A percentile compares a stretch with the other conserved stretches of the same genome.
These are phyloP conservation scores for Scomber scombrus DNA, from an alignment of 2,113 vertebrate genomes.

Conservation along the genomic window DNA sequence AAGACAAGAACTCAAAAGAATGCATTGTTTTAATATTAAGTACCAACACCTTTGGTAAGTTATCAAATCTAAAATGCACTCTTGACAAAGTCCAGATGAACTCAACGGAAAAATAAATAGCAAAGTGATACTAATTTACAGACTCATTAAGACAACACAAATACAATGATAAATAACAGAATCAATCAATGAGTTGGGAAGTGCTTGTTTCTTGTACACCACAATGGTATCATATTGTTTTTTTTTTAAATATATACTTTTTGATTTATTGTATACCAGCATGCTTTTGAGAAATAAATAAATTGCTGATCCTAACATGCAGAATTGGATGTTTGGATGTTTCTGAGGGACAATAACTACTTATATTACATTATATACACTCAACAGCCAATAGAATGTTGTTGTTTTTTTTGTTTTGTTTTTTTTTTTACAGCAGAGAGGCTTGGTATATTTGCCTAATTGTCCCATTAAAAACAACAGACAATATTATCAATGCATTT, in stretches of 20 bases:
- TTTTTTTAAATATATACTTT: slow-evolving; percentile 37
- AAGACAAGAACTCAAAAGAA: slow-evolving; percentile 1
- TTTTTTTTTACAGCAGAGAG: not conserved
- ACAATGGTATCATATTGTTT: slow-evolving; percentile 1
- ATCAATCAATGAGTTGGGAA: not conserved
- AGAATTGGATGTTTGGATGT: slow-evolving; percentile 17
- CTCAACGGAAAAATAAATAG: slow-evolving; percentile 56
- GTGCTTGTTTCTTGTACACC: not conserved
- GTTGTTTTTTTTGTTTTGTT: no score
- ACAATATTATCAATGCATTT: not conserved
- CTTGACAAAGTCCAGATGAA: slow-evolving; percentile 6
- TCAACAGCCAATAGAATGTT: not conserved
- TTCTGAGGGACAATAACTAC: slow-evolving; percentile 20
- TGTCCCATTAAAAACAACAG: slow-evolving; percentile 15
- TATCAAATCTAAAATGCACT: slow-evolving; percentile 28
- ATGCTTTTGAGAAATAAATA: slow-evolving; percentile 52
- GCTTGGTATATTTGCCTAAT: not conserved
- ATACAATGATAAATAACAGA: slow-evolving; percentile 41
- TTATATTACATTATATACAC: slow-evolving; percentile 20
- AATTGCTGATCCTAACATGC: slow-evolving; percentile 27
- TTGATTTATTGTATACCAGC: slow-evolving; percentile 8
- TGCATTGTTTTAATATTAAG: slow-evolving; percentile 33
- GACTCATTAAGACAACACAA: slow-evolving; percentile 30
- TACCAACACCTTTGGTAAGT: slow-evolving; percentile 42
- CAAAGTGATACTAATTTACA: slow-evolving; percentile 31